Evolutionary conservation across 2,113 vertebrate genomes (phyloP), one percentile per base, ranked within the genome.

Genomic region (Origma solitaria): DNA sequence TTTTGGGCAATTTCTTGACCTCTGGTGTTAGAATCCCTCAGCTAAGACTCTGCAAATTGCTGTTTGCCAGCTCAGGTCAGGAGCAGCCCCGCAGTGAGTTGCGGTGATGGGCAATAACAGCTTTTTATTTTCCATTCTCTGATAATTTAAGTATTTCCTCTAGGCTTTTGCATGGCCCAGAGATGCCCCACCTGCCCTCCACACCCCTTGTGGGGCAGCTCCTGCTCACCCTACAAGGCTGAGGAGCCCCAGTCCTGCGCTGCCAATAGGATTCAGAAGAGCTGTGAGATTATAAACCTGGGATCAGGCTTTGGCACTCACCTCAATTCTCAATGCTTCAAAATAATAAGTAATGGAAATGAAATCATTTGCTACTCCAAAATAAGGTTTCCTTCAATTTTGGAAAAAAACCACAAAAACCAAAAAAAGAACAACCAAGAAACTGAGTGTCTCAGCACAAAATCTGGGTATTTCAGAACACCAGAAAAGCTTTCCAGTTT

Each of bases 71-170:
- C 9, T 45, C 3, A 61, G 57, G 31, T 35, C 3, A 2, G 57
- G 11, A 73, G 11, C 11, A 88, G 11, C 12, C 54, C 50, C n/a
- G 40, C 27, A 82, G 5, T 0, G 30, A 60, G 17, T 16, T 40
- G 45, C 27, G 69, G 24, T 1, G 1, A 49, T 5, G 3, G 2
- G 9, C 3, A 24, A 9, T 0, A 42, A 8, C 6, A 50, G 22
- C 16, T n/a, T n/a, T n/a, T n/a, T 56, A 5, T 21, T 42, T 71
- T 10, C 3, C 27, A 9, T 42, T 57, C 27, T 25, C 10, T 71
- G 31, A 9, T 28, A 23, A 42, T 56, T 71, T 24, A 27, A 50
- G 33, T 20, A 28, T 33, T 51, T 16, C 15, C 10, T 51, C 22
- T n/a, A n/a, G n/a, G n/a, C n/a, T n/a, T n/a, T n/a, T n/a, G n/a